These are phyloP conservation scores for Semnornis frantzii DNA, from an alignment of 2,113 vertebrate species.

Conservation along the genomic window DNA sequence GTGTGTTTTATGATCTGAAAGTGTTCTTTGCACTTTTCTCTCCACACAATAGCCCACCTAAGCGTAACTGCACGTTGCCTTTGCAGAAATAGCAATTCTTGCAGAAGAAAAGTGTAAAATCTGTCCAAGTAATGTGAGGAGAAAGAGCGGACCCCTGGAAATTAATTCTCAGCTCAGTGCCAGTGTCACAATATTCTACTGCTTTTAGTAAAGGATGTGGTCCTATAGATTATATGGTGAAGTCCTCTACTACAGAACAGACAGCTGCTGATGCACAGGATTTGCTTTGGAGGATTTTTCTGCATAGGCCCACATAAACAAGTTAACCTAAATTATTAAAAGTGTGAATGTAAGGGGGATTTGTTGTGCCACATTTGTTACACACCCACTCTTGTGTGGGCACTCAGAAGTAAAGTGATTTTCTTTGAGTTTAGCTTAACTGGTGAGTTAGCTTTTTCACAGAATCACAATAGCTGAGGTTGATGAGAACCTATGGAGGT, in stretches of 20 bases:
- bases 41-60: not conserved
- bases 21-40: not conserved
- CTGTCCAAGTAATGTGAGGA: not conserved
- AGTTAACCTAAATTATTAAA: not conserved
- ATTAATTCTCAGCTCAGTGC: not conserved
- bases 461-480: not conserved
- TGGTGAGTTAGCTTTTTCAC: not conserved
- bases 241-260: not conserved
- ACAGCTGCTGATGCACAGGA: not conserved
- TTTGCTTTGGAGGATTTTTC: not conserved
- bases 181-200: not conserved
- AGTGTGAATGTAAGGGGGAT: constrained; percentile 27
- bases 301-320: not conserved
- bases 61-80: not conserved
- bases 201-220: not conserved
- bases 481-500: not conserved
- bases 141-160: not conserved
- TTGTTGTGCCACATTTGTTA: constrained; percentile 41
- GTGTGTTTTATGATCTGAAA: not conserved
- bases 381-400: not conserved
- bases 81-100: not conserved
- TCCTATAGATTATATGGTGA: not conserved
- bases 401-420: not conserved
- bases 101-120: not conserved
- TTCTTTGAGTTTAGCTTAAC: not conserved